Evolutionary conservation across 2,888 invertebrate species (phyloP).

Genomic region (Gastrophysa polygoni): DNA sequence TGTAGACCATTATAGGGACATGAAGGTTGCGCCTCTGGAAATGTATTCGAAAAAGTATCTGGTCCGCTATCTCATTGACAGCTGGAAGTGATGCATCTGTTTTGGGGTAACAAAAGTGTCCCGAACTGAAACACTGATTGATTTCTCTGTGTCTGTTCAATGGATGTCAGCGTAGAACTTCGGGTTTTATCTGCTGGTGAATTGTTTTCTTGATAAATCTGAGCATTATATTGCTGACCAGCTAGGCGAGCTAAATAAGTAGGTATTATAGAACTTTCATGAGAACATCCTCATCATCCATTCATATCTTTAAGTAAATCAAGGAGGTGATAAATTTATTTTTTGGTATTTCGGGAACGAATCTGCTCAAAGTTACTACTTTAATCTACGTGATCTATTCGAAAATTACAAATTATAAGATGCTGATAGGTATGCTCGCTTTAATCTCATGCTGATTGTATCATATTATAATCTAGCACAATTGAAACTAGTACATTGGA

Average conservation of each 20-base stretch:
- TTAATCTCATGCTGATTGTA: no score
- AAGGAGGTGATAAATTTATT: no score
- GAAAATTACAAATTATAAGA: no score
- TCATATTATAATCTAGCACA: no score
- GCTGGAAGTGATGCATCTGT: constrained; percentile 56
- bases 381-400: no score
- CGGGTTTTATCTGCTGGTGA: constrained; percentile 5
- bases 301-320: no score
- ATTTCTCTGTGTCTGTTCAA: constrained; percentile 44
- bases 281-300: no score
- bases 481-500: no score
- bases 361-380: no score
- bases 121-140: constrained; percentile 53
- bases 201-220: constrained; percentile 4
- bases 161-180: constrained; percentile 26
- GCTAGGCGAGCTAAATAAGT: not conserved
- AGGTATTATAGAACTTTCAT: not conserved
- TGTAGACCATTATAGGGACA: constrained; percentile 24
- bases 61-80: constrained; percentile 51
- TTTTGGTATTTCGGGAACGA: no score
- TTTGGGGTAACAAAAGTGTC: constrained; percentile 52
- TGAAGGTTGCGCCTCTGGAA: constrained; percentile 1
- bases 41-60: constrained; percentile 22
- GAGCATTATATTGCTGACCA: not conserved
- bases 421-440: no score